Evolutionary conservation across 2,888 invertebrate species (phyloP), one percentile per base, ranked within the genome.

Genomic region (Lasioglossum figueresi): DNA sequence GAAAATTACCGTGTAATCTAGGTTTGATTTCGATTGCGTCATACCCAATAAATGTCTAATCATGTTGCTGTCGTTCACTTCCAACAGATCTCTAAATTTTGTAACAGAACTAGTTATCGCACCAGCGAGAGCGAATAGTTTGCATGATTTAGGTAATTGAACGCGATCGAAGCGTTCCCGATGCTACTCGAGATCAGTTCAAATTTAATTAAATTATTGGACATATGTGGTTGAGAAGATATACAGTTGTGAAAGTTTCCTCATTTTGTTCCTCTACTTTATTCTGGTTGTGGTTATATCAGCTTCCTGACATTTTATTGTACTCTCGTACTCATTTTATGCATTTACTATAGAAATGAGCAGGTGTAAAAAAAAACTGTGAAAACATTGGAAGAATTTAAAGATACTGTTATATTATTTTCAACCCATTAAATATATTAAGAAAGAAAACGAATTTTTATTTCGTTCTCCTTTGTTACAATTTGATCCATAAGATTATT

Each of bases 1-100:
- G 75, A 66, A 63, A 66, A 78, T 76, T 37, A 31, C 72, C 31
- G 31, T 59, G 12, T 48, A 71, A 72, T 66, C 63, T 34, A n/a
- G 14, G n/a, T 31, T 8, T 31, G 48, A 45, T 63, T 77, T 63
- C 59, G 45, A 34, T 52, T 43, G 40, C 40, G 19, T n/a, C 48
- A 16, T 31, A 52, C 37, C 40, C n/a, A 43, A 43, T 40, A 40
- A 8, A 72, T 68, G 63, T 43, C 59, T 31, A 6, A 45, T 31
- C 31, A 2, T 23, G 45, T 43, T 23, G 63, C 23, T 59, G 59
- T 43, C 40, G 31, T 63, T 45, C 63, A 14, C 5, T 43, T 43
- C 23, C 23, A 43, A 27, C 31, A 0, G 31, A 43, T 59, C 19
- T 31, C 59, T 27, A 27, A 76, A 63, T 63, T 63, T 23, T 43